These are phyloP conservation scores for Wasmannia auropunctata DNA, from an alignment of 1,140 invertebrate genomes.

Conservation along the genomic window DNA sequence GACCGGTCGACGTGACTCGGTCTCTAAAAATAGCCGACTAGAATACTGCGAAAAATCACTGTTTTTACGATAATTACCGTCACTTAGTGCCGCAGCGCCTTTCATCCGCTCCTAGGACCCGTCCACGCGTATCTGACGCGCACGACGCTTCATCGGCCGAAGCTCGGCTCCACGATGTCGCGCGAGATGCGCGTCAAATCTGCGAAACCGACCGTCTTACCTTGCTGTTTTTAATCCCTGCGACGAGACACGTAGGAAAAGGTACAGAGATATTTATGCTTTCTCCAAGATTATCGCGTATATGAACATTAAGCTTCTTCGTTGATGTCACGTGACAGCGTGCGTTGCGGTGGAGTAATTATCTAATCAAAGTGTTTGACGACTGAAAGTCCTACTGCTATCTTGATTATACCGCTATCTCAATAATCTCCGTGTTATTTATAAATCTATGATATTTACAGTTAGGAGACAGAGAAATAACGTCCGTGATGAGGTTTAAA, in stretches of 20 bases:
- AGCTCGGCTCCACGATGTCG: neutral
- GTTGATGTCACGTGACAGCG: neutral
- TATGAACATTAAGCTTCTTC: neutral
- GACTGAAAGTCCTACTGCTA: neutral
- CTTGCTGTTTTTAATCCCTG: neutral
- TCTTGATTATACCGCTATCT: conserved; percentile 28
- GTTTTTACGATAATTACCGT: conserved; percentile 82
- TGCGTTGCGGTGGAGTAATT: neutral
- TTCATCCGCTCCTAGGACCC: conserved; percentile 64
- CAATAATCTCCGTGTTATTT: conserved; percentile 9
- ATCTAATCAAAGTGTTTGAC: conserved; percentile 10
- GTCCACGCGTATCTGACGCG: conserved; percentile 23
- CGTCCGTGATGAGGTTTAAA: neutral
- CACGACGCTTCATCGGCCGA: neutral
- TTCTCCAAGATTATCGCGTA: neutral
- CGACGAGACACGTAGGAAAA: neutral
- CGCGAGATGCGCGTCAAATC: conserved; percentile 12
- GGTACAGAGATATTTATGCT: neutral
- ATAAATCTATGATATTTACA: conserved; percentile 13
- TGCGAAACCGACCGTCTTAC: too few species aligned
- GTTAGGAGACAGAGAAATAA: neutral
- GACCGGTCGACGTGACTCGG: conserved; percentile 81
- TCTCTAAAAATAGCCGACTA: conserved; percentile 82
- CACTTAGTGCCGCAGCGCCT: conserved; percentile 77
- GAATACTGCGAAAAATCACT: conserved; percentile 79